Conservation (phyloP, 2,113 vertebrate species). For the Hippoglossus stenolepis region DNA sequence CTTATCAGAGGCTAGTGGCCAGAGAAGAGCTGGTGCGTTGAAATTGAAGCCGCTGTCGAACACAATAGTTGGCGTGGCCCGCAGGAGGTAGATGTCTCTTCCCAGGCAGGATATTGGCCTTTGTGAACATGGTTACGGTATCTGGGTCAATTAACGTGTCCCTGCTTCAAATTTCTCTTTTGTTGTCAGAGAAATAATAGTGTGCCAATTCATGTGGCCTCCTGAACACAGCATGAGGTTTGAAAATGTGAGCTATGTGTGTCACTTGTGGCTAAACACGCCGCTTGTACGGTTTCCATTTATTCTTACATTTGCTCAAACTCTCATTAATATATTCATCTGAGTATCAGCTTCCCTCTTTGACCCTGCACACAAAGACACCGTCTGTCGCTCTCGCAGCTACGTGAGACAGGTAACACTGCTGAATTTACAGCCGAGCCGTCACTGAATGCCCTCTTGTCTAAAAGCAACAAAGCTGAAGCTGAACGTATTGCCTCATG, state of each 20-base stretch:
- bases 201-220: constrained; percentile 52
- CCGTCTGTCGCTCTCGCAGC: constrained; percentile 19
- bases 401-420: constrained; percentile 22
- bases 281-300: constrained; percentile 25
- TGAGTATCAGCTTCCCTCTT: constrained; percentile 54
- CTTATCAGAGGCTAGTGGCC: constrained; percentile 64
- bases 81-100: constrained; percentile 59
- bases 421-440: constrained; percentile 30
- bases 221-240: constrained; percentile 46
- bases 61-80: constrained; percentile 70
- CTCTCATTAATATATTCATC: constrained; percentile 71
- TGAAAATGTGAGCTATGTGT: constrained; percentile 37
- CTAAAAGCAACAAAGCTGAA: constrained; percentile 37
- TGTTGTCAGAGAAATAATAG: constrained; percentile 67
- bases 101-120: constrained; percentile 73
- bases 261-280: constrained; percentile 37
- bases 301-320: constrained; percentile 39
- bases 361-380: constrained; percentile 58
- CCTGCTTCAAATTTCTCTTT: constrained; percentile 72
- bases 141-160: constrained; percentile 78
- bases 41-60: constrained; percentile 72
- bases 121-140: constrained; percentile 75
- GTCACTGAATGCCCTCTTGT: constrained; percentile 37
- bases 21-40: constrained; percentile 68
- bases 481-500: constrained; percentile 30